Evolutionary conservation across 1,140 invertebrate species (phyloP).

Genomic region (Drosophila arizonae): DNA sequence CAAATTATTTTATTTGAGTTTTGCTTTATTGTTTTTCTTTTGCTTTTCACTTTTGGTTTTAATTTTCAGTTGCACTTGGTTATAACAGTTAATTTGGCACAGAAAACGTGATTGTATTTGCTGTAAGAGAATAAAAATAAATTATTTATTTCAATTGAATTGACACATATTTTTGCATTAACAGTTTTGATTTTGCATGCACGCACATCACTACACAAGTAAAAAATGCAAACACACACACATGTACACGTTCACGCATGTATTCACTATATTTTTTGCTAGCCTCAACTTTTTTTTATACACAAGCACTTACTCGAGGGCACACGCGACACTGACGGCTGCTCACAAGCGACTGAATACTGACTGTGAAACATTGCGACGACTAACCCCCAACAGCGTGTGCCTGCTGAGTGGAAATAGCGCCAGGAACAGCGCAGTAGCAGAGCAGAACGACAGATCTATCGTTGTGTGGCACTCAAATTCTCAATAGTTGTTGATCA

Average conservation of each 20-base stretch:
- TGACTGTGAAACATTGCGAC: constrained; percentile 23
- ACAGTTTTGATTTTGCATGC: constrained; percentile 39
- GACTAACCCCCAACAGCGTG: constrained; percentile 35
- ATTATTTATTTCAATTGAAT: constrained; percentile 32
- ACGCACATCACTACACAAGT: constrained; percentile 18
- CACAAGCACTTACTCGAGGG: constrained; percentile 48
- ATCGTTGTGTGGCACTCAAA: constrained; percentile 15
- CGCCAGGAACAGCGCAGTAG: constrained; percentile 21
- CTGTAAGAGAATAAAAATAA: constrained; percentile 43
- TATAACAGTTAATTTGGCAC: constrained; percentile 53
- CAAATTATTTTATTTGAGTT: constrained; percentile 21
- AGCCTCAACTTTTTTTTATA: constrained; percentile 43
- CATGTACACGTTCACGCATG: constrained; percentile 8
- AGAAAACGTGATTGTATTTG: constrained; percentile 43
- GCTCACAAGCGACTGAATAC: constrained; percentile 75
- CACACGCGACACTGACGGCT: constrained; percentile 80
- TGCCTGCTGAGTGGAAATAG: constrained; percentile 11
- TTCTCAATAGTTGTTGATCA: not conserved
- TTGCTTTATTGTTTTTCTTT: constrained; percentile 14
- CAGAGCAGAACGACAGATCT: constrained; percentile 23
- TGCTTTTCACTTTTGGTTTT: constrained; percentile 8
- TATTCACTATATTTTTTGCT: constrained; percentile 35
- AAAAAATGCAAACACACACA: constrained; percentile 20
- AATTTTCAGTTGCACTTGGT: constrained; percentile 34
- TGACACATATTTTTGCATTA: constrained; percentile 25